phyloP scores from a whole-genome alignment of 2,797 vertebrate species.

The Argyrosomus regius region DNA sequence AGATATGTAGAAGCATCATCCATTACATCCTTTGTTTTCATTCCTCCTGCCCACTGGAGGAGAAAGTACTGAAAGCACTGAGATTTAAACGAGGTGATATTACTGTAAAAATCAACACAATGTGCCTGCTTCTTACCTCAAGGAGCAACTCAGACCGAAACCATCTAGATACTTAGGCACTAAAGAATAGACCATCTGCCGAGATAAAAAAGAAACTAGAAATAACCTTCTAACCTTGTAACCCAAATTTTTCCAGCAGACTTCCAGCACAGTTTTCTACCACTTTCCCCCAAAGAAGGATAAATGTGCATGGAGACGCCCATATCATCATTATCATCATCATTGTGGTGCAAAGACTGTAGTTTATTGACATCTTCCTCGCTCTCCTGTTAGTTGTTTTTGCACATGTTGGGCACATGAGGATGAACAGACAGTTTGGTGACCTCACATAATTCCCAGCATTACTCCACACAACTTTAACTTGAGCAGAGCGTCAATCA shows the following conservation, averaged over 20 bases:
- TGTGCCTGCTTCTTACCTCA: slow-evolving; percentile 18
- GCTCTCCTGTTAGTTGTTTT: too few relatives aligned
- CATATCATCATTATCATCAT: background rate
- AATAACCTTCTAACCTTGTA: too few relatives aligned
- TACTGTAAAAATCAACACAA: slow-evolving; percentile 40
- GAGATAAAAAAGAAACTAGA: background rate
- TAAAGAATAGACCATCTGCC: background rate
- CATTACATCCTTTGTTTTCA: slow-evolving; percentile 47
- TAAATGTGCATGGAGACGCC: background rate
- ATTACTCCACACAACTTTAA: too few relatives aligned
- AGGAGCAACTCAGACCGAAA: slow-evolving; percentile 11
- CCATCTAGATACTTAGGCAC: background rate
- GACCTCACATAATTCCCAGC: too few relatives aligned
- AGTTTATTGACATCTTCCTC: too few relatives aligned
- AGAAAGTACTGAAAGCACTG: slow-evolving; percentile 22
- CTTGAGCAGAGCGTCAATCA: too few relatives aligned
- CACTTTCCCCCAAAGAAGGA: background rate
- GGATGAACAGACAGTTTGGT: too few relatives aligned
- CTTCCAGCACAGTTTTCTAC: background rate
- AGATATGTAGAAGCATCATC: background rate
- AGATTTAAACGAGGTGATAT: slow-evolving; percentile 28
- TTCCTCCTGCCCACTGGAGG: slow-evolving; percentile 38
- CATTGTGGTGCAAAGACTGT: too few relatives aligned
- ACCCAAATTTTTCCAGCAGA: background rate
- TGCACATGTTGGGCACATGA: too few relatives aligned